Base-by-base conservation (phyloP, 2,113 vertebrate genomes). In the Pipra filicauda region DNA sequence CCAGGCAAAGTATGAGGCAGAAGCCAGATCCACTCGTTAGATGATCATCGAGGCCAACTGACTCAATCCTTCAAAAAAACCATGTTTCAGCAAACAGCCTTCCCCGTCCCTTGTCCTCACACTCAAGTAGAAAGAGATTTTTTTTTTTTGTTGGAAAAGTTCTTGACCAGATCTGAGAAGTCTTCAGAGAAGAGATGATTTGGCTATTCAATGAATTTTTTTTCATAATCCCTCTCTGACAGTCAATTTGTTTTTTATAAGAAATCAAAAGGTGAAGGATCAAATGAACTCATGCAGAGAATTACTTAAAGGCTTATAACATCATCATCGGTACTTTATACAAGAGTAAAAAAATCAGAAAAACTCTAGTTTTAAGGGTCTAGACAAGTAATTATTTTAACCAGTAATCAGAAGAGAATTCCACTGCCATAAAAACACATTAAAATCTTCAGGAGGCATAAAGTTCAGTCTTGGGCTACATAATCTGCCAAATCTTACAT, bases 351-450 rank as follows among this genome's bases (percentile, higher is more conserved):
- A 94, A 96, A 76, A 74, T 13, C 14, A 94, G 33, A 10, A 93
- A 80, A 80, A 73, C 3, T 0, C 79, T 83, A 39, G 74, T 74
- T 88, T 91, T 48, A 88, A 70, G 17, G 58, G 39, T 66, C 67
- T 71, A 85, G 67, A 80, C 16, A 94, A 91, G 83, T 26, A 2
- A 44, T 82, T 88, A 58, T 46, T 88, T 83, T 83, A 85, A 77
- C 24, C 51, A 88, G 33, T 26, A 90, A 91, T 94, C 33, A 88
- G 21, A 94, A 88, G 16, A 74, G 3, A 94, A 88, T 91, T 95
- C 64, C 54, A 89, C 31, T 5, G 16, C 71, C 43, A 59, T 31
- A 66, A 69, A 87, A 85, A 30, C 18, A 46, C 7, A 9, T 82
- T 89, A 67, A 91, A 73, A 80, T 46, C 46, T 59, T 93, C 33